Evolutionary conservation across 2,113 vertebrate genomes (phyloP), one percentile per base, ranked within the genome.

Genomic region (Python bivittatus): DNA sequence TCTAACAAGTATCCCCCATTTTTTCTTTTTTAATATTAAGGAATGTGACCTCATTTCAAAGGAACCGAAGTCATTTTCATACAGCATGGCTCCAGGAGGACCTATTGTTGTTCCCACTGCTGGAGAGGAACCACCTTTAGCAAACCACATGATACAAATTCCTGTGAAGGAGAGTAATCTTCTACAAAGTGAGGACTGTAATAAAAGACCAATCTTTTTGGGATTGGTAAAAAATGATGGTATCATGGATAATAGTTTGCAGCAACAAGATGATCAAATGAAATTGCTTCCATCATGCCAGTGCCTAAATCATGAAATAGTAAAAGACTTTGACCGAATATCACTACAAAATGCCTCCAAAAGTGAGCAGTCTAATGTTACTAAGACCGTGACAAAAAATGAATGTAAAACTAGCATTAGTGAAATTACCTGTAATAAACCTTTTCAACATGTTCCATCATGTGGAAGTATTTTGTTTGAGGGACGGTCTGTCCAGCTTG

Each of bases 61-160:
- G 91, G 97, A 98, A 94, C 96, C 97, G 93, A 98, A 98, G 93
- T 96, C 97, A 94, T 93, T 97, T 95, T 91, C 94, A 88, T 95
- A 96, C 94, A 97, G 97, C 93, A 94, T 95, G 93, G 97, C 97
- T 94, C 86, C 96, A 13, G 91, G 95, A 54, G 96, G 97, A 54
- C 98, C 99, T 84, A 98, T 99, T 96, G 97, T 98, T 95, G 98
- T 99, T 92, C 99, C 99, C 88, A 99, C 98, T n/a, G 98, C 98
- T 93, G 94, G 96, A 96, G 96, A 96, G 86, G 97, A 98, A 94
- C 92, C 93, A 84, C 33, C 94, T 92, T 89, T 95, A 83, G 56
- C 91, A 90, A 94, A 94, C 1, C 93, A 15, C 1, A 93, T 95
- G 91, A 97, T 95, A 95, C 96, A 94, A 83, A 27, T 92, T 92